phyloP scores from a whole-genome alignment of 2,797 vertebrate genomes.

The Triplophysa bombifrons region DNA sequence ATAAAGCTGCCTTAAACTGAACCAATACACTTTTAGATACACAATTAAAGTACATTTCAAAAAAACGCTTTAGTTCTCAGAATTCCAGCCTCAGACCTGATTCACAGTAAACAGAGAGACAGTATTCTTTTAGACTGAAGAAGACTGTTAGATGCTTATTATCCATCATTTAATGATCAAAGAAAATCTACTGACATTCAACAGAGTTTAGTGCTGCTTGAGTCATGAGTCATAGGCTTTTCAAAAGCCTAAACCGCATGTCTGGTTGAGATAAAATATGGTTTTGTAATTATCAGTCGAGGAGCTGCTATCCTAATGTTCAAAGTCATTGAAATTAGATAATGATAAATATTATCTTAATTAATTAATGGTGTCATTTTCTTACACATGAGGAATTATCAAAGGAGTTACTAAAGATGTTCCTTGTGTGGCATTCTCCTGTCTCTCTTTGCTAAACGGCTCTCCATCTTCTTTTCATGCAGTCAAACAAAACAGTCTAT shows the following conservation, averaged over 20 bases:
- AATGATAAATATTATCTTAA: conserved; percentile 2
- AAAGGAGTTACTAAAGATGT: not conserved
- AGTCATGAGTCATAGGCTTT: conserved; percentile 23
- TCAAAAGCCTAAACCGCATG: conserved; percentile 1
- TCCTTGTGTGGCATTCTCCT: not conserved
- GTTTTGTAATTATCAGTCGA: conserved; percentile 18
- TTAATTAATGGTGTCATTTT: not conserved
- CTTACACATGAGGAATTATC: not conserved
- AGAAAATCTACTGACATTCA: conserved; percentile 26
- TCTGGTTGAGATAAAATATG: conserved; percentile 15
- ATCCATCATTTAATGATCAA: conserved; percentile 23
- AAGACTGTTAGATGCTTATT: conserved; percentile 7
- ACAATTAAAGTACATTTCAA: not conserved
- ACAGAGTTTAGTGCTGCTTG: conserved; percentile 14
- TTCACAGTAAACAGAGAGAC: not conserved
- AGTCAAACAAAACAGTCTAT: not conserved
- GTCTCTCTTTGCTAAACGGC: not conserved
- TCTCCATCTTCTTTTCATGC: not conserved
- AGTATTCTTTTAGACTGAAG: conserved; percentile 7
- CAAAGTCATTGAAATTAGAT: not conserved
- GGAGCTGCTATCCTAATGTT: not conserved
- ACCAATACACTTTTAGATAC: not conserved
- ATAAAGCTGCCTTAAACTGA: conserved; percentile 1
- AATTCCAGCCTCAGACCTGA: not conserved
- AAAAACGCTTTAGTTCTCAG: not conserved